Conservation (phyloP, 2,113 vertebrate genomes). For the Accipiter virgatus region DNA sequence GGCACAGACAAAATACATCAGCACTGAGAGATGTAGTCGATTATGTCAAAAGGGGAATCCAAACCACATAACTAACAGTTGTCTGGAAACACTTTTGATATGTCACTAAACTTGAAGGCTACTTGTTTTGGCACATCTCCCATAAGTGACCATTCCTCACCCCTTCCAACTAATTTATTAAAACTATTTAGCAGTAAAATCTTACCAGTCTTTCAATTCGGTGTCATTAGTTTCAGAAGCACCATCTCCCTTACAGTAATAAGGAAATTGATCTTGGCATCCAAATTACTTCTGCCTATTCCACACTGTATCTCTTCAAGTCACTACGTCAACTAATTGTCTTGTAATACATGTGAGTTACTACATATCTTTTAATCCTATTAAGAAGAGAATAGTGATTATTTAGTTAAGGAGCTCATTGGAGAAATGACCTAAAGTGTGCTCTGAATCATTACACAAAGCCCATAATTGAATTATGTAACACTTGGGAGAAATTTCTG, state of each 20-base stretch:
- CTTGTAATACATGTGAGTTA: slow-evolving; percentile 19
- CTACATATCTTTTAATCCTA: slow-evolving; percentile 53
- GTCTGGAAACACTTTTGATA: not conserved
- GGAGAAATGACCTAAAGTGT: slow-evolving; percentile 41
- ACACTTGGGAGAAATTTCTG: not conserved
- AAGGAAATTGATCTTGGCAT: slow-evolving; percentile 34
- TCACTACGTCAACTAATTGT: slow-evolving; percentile 34
- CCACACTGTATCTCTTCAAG: not conserved
- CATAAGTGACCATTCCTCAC: not conserved
- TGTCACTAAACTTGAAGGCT: not conserved
- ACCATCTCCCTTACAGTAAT: not conserved
- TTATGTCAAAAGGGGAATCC: not conserved
- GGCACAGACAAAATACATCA: not conserved
- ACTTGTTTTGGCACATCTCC: not conserved
- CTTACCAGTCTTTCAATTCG: not conserved
- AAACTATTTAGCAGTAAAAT: not conserved
- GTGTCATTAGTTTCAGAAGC: not conserved
- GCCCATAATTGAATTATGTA: slow-evolving; percentile 37
- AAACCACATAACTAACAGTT: not conserved
- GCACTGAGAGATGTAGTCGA: not conserved
- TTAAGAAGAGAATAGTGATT: slow-evolving; percentile 53
- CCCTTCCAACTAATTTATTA: not conserved
- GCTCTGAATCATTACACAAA: slow-evolving; percentile 48
- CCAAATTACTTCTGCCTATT: slow-evolving; percentile 25
- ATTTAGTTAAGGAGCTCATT: slow-evolving; percentile 38